These are phyloP conservation scores for Rhagoletis pomonella DNA, from an alignment of 1,140 invertebrate genomes.

Conservation along the genomic window DNA sequence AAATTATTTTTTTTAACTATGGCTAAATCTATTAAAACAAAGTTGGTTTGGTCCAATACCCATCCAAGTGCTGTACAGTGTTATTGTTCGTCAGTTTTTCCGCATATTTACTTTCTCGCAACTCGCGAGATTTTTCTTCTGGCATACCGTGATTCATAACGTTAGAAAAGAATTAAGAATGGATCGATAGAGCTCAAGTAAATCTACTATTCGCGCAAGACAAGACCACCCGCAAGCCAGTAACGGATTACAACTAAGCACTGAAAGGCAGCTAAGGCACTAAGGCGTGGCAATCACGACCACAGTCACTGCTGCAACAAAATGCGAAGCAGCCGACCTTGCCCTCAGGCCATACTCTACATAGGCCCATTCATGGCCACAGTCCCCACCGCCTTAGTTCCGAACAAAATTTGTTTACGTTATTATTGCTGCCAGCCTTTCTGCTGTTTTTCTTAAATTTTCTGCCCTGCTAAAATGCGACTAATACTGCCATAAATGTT, in stretches of 20 bases:
- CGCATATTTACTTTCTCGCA: not conserved
- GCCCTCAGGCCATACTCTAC: not conserved
- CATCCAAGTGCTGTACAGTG: too few species aligned
- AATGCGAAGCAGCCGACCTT: not conserved
- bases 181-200: not conserved
- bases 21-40: too few species aligned
- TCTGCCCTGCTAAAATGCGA: constrained; percentile 2
- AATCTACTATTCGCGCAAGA: not conserved
- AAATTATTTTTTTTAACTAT: too few species aligned
- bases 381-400: not conserved
- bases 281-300: constrained; percentile 42
- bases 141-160: not conserved
- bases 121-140: not conserved
- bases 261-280: constrained; percentile 42
- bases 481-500: not conserved
- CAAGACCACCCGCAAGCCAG: constrained; percentile 55
- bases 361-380: not conserved
- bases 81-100: not conserved
- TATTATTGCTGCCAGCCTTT: constrained; percentile 13
- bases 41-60: too few species aligned
- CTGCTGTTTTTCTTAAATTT: constrained; percentile 24
- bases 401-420: constrained; percentile 19
- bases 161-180: not conserved
- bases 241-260: constrained; percentile 56
- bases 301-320: not conserved